phyloP scores from a whole-genome alignment of 2,113 vertebrate species.

The Heliornis fulica region DNA sequence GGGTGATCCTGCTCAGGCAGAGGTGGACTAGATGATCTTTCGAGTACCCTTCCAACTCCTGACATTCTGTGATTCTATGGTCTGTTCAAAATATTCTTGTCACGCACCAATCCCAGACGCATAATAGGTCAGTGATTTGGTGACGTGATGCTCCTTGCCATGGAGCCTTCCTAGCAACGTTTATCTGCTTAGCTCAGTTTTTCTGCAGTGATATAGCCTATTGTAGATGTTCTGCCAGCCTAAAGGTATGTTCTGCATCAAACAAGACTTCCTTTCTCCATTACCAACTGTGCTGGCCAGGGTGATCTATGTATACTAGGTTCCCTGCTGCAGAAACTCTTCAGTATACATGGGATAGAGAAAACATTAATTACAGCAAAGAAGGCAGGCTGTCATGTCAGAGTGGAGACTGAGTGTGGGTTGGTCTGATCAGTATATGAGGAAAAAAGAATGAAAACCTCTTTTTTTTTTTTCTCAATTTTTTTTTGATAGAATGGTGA shows the following conservation, averaged over 20 bases:
- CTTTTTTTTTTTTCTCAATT: not conserved
- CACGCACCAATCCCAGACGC: not conserved
- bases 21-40: too few species aligned
- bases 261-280: not conserved
- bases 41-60: too few species aligned
- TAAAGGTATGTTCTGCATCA: not conserved
- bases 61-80: too few species aligned
- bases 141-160: not conserved
- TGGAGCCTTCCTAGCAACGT: not conserved
- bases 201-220: not conserved
- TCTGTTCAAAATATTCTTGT: not conserved
- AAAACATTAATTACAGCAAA: not conserved
- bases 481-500: not conserved
- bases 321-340: not conserved
- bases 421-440: not conserved
- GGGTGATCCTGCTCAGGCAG: too few species aligned
- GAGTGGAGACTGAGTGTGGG: not conserved
- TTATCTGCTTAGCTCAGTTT: not conserved
- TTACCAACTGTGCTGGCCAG: not conserved
- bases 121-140: not conserved
- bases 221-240: not conserved
- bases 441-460: not conserved
- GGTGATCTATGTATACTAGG: not conserved
- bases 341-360: too few species aligned
- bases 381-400: not conserved